Evolutionary conservation across 2,888 invertebrate species (phyloP).

Genomic region (Gymnoscelis rufifasciata): DNA sequence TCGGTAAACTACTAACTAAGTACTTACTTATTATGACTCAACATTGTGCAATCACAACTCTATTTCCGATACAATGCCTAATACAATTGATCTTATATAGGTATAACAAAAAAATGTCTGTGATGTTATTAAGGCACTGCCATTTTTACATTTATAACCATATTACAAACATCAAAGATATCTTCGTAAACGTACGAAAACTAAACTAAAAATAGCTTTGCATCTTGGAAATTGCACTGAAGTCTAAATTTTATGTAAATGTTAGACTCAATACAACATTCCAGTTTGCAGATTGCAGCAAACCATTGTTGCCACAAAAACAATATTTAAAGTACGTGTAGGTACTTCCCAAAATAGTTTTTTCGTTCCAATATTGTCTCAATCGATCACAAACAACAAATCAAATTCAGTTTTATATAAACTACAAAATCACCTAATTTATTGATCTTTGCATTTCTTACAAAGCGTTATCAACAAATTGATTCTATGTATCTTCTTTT

Average conservation of each 20-base stretch:
- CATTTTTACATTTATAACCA: conserved; percentile 1
- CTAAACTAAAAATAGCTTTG: conserved; percentile 13
- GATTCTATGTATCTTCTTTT: too few species aligned
- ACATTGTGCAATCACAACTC: conserved; percentile 55
- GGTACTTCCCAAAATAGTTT: too few species aligned
- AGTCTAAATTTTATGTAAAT: not conserved
- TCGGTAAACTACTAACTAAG: conserved; percentile 48
- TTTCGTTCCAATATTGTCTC: too few species aligned
- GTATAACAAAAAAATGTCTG: conserved; percentile 16
- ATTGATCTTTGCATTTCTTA: too few species aligned
- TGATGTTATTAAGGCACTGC: conserved; percentile 24
- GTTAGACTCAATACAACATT: conserved; percentile 1
- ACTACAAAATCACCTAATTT: too few species aligned
- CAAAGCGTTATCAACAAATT: too few species aligned
- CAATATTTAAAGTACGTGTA: too few species aligned
- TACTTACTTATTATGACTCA: conserved; percentile 55
- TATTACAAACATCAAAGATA: too few species aligned
- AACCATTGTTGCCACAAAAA: too few species aligned
- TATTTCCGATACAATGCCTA: conserved; percentile 24
- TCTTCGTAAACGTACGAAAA: conserved; percentile 5
- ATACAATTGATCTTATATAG: conserved; percentile 15
- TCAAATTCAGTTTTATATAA: too few species aligned
- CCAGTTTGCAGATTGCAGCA: conserved; percentile 23
- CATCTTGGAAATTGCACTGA: too few species aligned
- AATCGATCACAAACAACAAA: too few species aligned